phyloP scores from a whole-genome alignment of 2,113 vertebrate species.

The Charadrius vociferus region DNA sequence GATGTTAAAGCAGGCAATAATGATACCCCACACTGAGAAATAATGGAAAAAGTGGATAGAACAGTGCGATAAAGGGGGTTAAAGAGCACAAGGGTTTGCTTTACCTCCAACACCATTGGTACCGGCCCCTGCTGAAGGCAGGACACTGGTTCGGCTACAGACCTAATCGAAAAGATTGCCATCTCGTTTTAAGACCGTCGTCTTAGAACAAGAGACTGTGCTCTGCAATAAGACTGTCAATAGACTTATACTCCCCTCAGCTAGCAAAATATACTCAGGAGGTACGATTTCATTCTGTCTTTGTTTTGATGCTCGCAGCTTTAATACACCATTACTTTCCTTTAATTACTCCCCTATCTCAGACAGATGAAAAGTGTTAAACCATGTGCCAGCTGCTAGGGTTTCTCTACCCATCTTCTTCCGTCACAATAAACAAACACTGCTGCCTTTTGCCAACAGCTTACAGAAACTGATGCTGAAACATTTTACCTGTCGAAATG shows the following conservation, averaged over 20 bases:
- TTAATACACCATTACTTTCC: slow-evolving; percentile 10
- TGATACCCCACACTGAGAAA: neutral
- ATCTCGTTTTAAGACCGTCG: rapidly evolving
- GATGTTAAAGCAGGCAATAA: neutral
- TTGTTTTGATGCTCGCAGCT: neutral
- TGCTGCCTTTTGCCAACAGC: neutral
- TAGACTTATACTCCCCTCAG: neutral
- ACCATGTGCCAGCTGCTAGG: neutral
- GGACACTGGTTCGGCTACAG: neutral
- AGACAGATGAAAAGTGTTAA: slow-evolving; percentile 16
- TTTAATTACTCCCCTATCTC: slow-evolving; percentile 23
- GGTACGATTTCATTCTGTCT: neutral
- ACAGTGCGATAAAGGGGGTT: neutral
- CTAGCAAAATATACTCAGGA: neutral
- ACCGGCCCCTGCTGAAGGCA: neutral
- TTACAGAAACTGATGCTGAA: slow-evolving; percentile 11
- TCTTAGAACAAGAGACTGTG: neutral
- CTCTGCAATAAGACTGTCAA: neutral
- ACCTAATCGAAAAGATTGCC: neutral
- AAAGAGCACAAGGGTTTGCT: neutral
- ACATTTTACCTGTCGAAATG: slow-evolving; percentile 86
- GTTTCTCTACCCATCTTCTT: slow-evolving; percentile 1
- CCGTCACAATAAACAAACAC: neutral
- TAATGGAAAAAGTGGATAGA: neutral
- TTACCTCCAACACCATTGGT: neutral